phyloP scores from a whole-genome alignment of 2,888 invertebrate genomes.

The Kryphioiulus occultus region DNA sequence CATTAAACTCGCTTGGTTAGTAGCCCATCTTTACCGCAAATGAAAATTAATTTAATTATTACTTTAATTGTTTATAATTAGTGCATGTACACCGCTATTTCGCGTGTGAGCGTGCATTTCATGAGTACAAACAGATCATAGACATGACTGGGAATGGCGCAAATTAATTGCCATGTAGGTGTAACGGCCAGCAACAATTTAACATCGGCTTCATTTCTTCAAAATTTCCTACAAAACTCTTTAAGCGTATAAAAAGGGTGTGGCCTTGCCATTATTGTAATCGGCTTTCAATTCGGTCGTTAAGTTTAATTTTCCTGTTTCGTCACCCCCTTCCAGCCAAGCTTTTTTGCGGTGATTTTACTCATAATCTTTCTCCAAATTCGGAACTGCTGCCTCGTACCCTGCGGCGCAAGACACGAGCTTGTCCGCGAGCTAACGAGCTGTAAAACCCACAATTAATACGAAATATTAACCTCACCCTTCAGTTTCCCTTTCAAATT shows the following conservation, averaged over 20 bases:
- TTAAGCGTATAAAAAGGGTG: background rate
- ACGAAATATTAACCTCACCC: slow-evolving; percentile 5
- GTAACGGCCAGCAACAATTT: background rate
- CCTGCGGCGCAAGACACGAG: background rate
- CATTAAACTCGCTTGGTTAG: too few relatives aligned
- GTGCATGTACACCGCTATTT: background rate
- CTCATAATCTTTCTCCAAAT: background rate
- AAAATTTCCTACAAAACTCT: background rate
- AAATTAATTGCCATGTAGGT: background rate
- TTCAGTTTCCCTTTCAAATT: background rate
- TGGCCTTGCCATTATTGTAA: background rate
- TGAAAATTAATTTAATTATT: too few relatives aligned
- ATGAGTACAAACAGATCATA: background rate
- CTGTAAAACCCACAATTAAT: background rate
- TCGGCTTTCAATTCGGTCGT: background rate
- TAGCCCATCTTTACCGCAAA: too few relatives aligned
- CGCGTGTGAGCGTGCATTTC: background rate
- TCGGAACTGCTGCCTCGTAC: background rate
- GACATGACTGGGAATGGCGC: background rate
- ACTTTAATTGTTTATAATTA: too few relatives aligned
- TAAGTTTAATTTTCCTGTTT: background rate
- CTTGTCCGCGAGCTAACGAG: background rate
- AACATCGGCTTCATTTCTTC: background rate
- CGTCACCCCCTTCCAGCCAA: background rate
- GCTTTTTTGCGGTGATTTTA: background rate